Evolutionary conservation across 2,113 vertebrate species (phyloP).

Genomic region (Geothlypis trichas): DNA sequence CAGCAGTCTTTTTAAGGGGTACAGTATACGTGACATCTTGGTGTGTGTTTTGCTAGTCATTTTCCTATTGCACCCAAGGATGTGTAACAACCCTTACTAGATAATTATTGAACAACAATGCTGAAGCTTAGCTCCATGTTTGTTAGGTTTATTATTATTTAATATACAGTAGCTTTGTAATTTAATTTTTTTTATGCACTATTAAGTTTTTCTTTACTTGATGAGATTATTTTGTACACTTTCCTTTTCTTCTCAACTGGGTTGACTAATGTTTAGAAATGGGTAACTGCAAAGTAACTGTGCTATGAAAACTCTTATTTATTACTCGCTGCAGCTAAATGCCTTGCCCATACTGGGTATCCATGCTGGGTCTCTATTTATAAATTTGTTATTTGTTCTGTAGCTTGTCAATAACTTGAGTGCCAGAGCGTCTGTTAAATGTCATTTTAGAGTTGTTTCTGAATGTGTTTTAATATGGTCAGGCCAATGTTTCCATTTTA

Average conservation of each 20-base stretch:
- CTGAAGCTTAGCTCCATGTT: neutral
- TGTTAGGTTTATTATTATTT: neutral
- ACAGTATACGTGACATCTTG: neutral
- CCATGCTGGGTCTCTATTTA: constrained; percentile 38
- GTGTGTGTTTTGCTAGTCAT: neutral
- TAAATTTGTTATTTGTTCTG: constrained; percentile 48
- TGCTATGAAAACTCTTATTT: constrained; percentile 28
- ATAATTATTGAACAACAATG: neutral
- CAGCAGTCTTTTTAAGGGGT: neutral
- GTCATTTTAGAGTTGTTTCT: neutral
- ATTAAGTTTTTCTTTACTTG: neutral
- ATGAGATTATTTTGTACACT: neutral
- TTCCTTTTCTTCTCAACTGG: neutral
- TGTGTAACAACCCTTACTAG: neutral
- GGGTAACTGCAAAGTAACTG: neutral
- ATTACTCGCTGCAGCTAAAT: neutral
- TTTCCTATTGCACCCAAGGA: neutral
- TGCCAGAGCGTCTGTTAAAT: constrained; percentile 22
- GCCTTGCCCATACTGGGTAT: neutral
- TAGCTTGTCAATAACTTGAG: constrained; percentile 35
- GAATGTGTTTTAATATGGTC: neutral
- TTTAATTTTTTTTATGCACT: neutral
- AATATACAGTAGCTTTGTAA: neutral
- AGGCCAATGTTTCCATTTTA: neutral
- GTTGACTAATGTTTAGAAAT: neutral